Conservation (phyloP, 64 coral and sea anemone species). For the Stichodactyla helianthus region DNA sequence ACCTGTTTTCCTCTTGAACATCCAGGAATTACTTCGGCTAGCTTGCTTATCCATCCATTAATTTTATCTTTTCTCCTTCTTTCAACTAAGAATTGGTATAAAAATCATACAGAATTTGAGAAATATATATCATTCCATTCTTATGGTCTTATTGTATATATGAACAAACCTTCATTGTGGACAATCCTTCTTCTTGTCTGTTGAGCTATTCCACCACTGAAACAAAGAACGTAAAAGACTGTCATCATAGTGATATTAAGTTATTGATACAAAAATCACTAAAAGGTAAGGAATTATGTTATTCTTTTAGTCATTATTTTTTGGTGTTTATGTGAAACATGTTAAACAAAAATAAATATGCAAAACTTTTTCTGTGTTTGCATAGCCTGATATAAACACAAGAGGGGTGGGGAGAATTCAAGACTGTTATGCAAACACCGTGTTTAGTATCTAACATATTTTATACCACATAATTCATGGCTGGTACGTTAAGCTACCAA, state of each 20-base stretch:
- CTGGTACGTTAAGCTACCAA: too few species aligned
- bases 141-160: neutral
- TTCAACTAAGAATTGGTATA: conserved; percentile 50
- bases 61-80: conserved; percentile 88
- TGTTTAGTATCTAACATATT: too few species aligned
- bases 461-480: too few species aligned
- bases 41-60: conserved; percentile 76
- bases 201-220: conserved; percentile 88
- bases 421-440: too few species aligned
- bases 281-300: too few species aligned
- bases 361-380: too few species aligned
- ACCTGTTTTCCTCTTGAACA: conserved; percentile 85
- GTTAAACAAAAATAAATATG: too few species aligned
- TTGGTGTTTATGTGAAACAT: too few species aligned
- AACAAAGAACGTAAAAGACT: neutral
- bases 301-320: too few species aligned
- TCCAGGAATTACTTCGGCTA: conserved; percentile 72
- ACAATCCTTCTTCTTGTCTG: conserved; percentile 96
- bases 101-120: neutral
- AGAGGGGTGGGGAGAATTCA: too few species aligned
- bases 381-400: too few species aligned
- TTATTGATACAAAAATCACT: too few species aligned
- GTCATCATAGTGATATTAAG: neutral
- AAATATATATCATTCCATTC: neutral
- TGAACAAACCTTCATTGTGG: conserved; percentile 87